phyloP scores from a whole-genome alignment of 1,140 invertebrate species.

The Hycleus phaleratus region DNA sequence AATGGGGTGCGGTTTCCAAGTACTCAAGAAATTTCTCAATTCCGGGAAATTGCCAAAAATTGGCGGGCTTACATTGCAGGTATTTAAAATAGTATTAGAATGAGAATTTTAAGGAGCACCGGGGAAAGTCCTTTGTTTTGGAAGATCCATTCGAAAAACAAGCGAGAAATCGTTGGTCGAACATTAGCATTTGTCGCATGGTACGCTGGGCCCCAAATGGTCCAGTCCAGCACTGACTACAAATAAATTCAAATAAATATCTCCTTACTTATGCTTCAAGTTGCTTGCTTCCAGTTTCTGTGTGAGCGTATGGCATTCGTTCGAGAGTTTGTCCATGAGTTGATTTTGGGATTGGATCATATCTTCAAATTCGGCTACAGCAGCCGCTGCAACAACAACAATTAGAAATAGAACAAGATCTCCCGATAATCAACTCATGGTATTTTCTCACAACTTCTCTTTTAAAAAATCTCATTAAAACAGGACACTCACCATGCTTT shows the following conservation, averaged over 20 bases:
- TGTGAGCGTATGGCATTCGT: constrained; percentile 76
- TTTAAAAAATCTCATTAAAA: background rate
- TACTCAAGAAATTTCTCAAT: too few relatives aligned
- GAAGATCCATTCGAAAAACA: too few relatives aligned
- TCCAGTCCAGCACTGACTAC: too few relatives aligned
- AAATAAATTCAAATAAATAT: background rate
- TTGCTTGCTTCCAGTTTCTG: constrained; percentile 76
- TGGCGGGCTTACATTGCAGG: too few relatives aligned
- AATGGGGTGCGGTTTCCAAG: too few relatives aligned
- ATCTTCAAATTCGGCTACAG: constrained; percentile 73
- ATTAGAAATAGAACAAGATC: constrained; percentile 5
- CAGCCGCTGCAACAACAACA: constrained; percentile 59
- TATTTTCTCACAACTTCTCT: background rate
- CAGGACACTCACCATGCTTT: constrained; percentile 60
- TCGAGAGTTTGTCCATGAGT: constrained; percentile 79
- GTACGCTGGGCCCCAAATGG: too few relatives aligned
- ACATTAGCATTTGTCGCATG: too few relatives aligned
- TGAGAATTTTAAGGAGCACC: too few relatives aligned
- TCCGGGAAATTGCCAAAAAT: too few relatives aligned
- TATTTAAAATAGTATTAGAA: too few relatives aligned
- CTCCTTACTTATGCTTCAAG: constrained; percentile 71
- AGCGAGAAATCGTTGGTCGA: too few relatives aligned
- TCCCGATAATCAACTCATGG: constrained; percentile 35
- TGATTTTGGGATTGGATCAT: constrained; percentile 79
- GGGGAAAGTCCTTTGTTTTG: too few relatives aligned